phyloP scores from a whole-genome alignment of 2,888 invertebrate genomes.

The Drosophila borborema region DNA sequence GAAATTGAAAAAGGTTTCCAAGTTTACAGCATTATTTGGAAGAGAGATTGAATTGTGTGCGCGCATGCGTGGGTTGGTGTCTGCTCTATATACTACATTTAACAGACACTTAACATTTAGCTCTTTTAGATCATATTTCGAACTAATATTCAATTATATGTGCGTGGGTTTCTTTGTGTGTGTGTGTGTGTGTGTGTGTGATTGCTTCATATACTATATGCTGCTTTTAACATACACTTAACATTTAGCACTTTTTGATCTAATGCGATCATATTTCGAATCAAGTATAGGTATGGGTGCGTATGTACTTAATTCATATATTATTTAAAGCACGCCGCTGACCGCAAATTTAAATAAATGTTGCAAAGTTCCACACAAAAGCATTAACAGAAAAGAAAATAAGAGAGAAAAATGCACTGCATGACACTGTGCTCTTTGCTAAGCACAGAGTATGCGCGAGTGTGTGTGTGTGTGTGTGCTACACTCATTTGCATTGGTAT shows the following conservation, averaged over 20 bases:
- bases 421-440: constrained; percentile 54
- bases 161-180: no score
- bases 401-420: background rate
- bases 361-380: constrained; percentile 18
- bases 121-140: constrained; percentile 15
- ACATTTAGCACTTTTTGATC: constrained; percentile 3
- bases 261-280: constrained; percentile 23
- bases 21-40: no score
- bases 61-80: no score
- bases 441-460: background rate
- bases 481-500: background rate
- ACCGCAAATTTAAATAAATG: constrained; percentile 49
- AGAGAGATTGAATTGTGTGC: no score
- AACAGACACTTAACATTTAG: constrained; percentile 1
- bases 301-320: background rate
- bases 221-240: constrained; percentile 2
- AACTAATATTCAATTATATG: background rate
- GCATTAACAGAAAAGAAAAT: constrained; percentile 26
- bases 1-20: no score
- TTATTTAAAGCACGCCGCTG: constrained; percentile 4
- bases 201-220: background rate
- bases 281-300: constrained; percentile 2
- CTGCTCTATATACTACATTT: background rate
- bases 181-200: no score
- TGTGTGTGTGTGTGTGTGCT: background rate